These are phyloP conservation scores for Horisme vitalbata DNA, from an alignment of 2,888 invertebrate species.

Conservation along the genomic window DNA sequence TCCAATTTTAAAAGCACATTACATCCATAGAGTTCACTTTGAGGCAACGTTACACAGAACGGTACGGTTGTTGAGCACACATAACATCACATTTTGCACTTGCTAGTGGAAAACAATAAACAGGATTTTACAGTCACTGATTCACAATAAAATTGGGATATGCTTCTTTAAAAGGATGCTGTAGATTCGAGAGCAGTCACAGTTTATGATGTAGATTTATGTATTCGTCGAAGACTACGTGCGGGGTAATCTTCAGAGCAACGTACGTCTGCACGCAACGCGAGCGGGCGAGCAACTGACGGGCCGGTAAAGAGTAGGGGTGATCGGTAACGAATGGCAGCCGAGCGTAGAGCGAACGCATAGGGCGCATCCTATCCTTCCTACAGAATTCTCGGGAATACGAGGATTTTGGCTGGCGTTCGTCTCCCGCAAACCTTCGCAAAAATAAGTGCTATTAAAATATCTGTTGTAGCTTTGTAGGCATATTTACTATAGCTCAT, in stretches of 20 bases:
- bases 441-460: constrained; percentile 57
- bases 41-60: constrained; percentile 72
- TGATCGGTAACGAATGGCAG: constrained; percentile 57
- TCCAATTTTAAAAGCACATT: constrained; percentile 74
- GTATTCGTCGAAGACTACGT: constrained; percentile 68
- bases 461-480: too few relatives aligned
- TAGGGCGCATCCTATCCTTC: constrained; percentile 53
- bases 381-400: constrained; percentile 16
- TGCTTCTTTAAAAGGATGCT: constrained; percentile 30
- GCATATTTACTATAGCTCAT: constrained; percentile 22
- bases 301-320: constrained; percentile 50
- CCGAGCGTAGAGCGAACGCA: constrained; percentile 56
- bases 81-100: constrained; percentile 81
- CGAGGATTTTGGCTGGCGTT: constrained; percentile 40
- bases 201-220: constrained; percentile 54
- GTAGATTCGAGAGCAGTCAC: constrained; percentile 55
- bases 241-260: constrained; percentile 36
- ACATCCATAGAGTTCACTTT: constrained; percentile 74
- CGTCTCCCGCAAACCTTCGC: constrained; percentile 47
- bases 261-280: constrained; percentile 49
- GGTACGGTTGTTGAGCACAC: constrained; percentile 70
- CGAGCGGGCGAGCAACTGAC: constrained; percentile 68
- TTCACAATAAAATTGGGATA: constrained; percentile 43
- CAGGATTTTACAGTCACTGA: constrained; percentile 51
- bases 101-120: constrained; percentile 62